These are phyloP conservation scores for Okamejei kenojei DNA, from an alignment of 2,797 vertebrate species.

Conservation along the genomic window DNA sequence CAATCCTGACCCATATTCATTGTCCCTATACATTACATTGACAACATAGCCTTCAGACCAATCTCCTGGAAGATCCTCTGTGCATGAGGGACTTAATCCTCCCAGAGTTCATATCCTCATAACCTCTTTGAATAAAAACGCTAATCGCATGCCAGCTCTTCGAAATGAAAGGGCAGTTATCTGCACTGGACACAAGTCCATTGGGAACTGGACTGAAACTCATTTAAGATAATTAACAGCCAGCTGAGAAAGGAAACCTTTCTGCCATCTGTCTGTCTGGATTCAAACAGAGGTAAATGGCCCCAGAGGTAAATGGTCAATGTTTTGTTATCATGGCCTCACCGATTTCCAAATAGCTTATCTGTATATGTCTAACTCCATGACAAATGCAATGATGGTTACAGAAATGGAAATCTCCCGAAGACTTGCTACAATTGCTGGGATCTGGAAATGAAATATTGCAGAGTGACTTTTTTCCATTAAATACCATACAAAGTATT, in stretches of 20 bases:
- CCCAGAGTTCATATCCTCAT: constrained; percentile 8
- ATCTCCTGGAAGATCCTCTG: background rate
- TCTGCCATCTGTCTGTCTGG: constrained; percentile 32
- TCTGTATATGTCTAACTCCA: background rate
- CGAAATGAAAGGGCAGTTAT: constrained; percentile 34
- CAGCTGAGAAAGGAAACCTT: constrained; percentile 28
- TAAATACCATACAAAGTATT: background rate
- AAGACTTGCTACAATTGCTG: background rate
- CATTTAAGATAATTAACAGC: constrained; percentile 34
- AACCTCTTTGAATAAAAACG: constrained; percentile 35
- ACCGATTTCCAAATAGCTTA: background rate
- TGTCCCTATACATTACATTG: background rate
- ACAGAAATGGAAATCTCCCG: background rate
- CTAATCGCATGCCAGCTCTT: constrained; percentile 2
- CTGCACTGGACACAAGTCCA: constrained; percentile 12
- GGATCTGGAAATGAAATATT: background rate
- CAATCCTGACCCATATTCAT: background rate
- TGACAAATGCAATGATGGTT: background rate
- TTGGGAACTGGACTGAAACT: constrained; percentile 31
- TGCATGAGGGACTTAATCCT: background rate
- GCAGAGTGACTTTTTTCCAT: background rate
- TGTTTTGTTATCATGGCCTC: background rate
- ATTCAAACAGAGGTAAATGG: background rate
- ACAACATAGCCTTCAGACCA: background rate
- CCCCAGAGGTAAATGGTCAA: constrained; percentile 13